Evolutionary conservation across 1,140 invertebrate species (phyloP).

Genomic region (Drosophila yakuba): DNA sequence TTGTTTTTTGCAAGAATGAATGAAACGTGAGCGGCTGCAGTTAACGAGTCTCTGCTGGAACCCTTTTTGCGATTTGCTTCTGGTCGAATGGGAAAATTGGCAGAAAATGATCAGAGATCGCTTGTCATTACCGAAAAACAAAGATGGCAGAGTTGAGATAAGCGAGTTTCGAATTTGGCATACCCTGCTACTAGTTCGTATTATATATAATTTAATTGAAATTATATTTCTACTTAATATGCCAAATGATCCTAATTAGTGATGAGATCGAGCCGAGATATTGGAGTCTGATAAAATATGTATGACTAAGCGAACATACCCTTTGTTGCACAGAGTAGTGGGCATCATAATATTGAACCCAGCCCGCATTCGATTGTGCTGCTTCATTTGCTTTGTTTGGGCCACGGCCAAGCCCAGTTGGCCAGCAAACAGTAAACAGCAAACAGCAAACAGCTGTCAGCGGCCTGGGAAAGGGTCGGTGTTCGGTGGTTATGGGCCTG

Average conservation of each 20-base stretch:
- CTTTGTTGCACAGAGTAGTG: not conserved
- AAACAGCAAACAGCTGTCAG: constrained; percentile 58
- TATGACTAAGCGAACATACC: not conserved
- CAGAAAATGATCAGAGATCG: constrained; percentile 69
- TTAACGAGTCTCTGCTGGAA: constrained; percentile 60
- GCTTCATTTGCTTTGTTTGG: constrained; percentile 41
- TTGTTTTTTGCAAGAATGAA: not conserved
- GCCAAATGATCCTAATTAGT: no score
- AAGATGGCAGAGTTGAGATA: no score
- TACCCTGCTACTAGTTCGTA: not conserved
- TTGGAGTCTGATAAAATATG: no score
- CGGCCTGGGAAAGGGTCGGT: constrained; percentile 57
- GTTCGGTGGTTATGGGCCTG: constrained; percentile 19
- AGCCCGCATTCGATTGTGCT: constrained; percentile 35
- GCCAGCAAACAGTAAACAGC: constrained; percentile 45
- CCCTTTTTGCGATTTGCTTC: constrained; percentile 60
- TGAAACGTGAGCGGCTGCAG: constrained; percentile 67
- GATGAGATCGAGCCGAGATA: no score
- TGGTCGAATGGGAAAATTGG: constrained; percentile 52
- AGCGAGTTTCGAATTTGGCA: not conserved
- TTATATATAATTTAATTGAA: no score
- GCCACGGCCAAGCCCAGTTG: constrained; percentile 63
- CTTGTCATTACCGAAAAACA: constrained; percentile 49
- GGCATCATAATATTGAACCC: constrained; percentile 28
- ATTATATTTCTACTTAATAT: no score